Base-by-base conservation (phyloP, 2,113 vertebrate species). In the Silurus glanis region DNA sequence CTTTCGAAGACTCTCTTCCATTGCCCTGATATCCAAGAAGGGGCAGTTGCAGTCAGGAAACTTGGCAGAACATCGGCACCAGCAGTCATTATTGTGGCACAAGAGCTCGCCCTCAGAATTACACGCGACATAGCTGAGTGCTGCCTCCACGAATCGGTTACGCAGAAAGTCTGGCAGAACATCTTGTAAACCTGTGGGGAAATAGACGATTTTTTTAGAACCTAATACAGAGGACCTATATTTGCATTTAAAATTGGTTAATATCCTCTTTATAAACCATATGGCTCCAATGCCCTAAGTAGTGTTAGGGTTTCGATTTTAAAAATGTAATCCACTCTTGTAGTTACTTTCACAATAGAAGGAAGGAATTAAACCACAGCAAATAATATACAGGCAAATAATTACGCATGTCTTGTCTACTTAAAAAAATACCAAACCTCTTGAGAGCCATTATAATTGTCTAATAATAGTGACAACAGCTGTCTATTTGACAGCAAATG, bases 1-100 rank as follows among this genome's bases (percentile, higher is more conserved):
- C 92, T 98, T 97, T 72, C 93, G 92, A 90, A 99, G 92, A 92
- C 95, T 97, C 80, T 95, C 96, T 90, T 99, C 97, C 96, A 99
- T 96, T 3, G 96, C 96, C 90, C 96, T 96, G 93, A 99, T 92
- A 89, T 99, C 98, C 0, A 96, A 91, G 1, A 96, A 96, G 0
- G 98, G 98, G 91, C 98, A 99, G 94, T 98, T 99, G 94, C 98
- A 99, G 71, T 96, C 95, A 21, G 97, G 97, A 90, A 97, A 98
- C 71, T 94, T 89, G 0, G 95, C 78, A 21, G 95, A 95, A 92
- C 98, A 99, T 51, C 92, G 94, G 92, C 98, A 99, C 97, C 94
- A 97, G 93, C 98, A 99, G 94, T 99, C 98, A 1, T 96, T 97
- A 87, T 92, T 95, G 88, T 66, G 96, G 92, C 98, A 99, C 88